Evolutionary conservation across 2,888 invertebrate genomes (phyloP).

Genomic region (Lasioglossum zephyrum): DNA sequence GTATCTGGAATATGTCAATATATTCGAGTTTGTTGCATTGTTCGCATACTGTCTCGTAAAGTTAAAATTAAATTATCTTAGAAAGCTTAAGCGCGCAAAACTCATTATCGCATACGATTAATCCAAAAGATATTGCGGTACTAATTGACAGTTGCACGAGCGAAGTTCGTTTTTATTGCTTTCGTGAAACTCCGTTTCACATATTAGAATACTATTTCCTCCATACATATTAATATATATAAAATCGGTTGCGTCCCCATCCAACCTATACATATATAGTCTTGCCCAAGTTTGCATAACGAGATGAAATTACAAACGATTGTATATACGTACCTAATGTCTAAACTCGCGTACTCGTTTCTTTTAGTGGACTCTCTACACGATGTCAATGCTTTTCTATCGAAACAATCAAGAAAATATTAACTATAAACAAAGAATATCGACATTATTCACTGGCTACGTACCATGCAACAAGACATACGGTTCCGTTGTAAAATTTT

Average conservation of each 20-base stretch:
- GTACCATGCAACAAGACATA: neutral
- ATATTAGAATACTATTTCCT: neutral
- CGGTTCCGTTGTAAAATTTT: neutral
- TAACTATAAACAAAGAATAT: neutral
- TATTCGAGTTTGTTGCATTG: neutral
- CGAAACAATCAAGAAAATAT: neutral
- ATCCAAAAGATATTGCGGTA: neutral
- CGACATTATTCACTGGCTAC: neutral
- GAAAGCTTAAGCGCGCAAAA: neutral
- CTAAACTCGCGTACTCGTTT: neutral
- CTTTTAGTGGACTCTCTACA: neutral
- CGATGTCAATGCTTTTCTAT: neutral
- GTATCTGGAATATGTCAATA: neutral
- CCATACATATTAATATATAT: neutral
- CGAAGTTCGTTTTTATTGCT: neutral
- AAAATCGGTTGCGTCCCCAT: neutral
- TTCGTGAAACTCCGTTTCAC: neutral
- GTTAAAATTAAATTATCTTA: neutral
- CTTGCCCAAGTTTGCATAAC: neutral
- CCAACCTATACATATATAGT: neutral
- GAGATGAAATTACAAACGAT: neutral
- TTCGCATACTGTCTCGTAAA: neutral
- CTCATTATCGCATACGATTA: neutral
- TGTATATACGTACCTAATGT: neutral
- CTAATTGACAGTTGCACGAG: neutral